These are phyloP conservation scores for Ectobius pallidus DNA, from an alignment of 2,888 invertebrate genomes.

Conservation along the genomic window DNA sequence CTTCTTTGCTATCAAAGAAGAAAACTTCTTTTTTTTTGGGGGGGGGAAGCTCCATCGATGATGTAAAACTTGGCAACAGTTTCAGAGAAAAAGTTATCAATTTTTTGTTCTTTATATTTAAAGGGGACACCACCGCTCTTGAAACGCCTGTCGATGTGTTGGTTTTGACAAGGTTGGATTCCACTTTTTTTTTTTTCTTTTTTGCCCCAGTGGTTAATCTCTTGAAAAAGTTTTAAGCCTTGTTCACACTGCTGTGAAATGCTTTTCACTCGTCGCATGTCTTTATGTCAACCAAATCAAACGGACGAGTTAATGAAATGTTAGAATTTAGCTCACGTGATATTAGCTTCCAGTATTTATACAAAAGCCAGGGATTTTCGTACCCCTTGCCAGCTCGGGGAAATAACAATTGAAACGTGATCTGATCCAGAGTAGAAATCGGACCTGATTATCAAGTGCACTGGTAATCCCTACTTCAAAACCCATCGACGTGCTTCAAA, in stretches of 20 bases:
- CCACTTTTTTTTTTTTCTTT: slow-evolving; percentile 10
- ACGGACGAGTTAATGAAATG: background rate
- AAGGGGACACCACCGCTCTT: background rate
- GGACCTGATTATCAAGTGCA: slow-evolving; percentile 3
- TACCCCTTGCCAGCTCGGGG: too few species aligned
- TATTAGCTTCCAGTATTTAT: background rate
- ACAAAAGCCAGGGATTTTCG: background rate
- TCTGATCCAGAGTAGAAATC: background rate
- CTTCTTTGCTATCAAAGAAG: background rate
- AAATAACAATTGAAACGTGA: background rate
- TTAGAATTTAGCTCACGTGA: background rate
- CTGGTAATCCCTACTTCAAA: background rate
- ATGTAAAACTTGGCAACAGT: slow-evolving; percentile 8
- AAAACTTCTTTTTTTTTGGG: background rate
- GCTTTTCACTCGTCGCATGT: background rate
- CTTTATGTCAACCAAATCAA: background rate
- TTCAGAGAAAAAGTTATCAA: slow-evolving; percentile 6
- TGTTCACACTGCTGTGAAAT: slow-evolving; percentile 8
- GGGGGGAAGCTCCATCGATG: background rate
- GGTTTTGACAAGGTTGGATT: slow-evolving; percentile 25
- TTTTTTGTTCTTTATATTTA: slow-evolving; percentile 10
- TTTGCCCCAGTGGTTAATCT: slow-evolving; percentile 11
- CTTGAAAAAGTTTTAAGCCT: slow-evolving; percentile 12
- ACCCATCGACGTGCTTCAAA: too few species aligned
- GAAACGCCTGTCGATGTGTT: slow-evolving; percentile 13